Evolutionary conservation across 2,797 vertebrate genomes (phyloP).

Genomic region (Furcifer pardalis): DNA sequence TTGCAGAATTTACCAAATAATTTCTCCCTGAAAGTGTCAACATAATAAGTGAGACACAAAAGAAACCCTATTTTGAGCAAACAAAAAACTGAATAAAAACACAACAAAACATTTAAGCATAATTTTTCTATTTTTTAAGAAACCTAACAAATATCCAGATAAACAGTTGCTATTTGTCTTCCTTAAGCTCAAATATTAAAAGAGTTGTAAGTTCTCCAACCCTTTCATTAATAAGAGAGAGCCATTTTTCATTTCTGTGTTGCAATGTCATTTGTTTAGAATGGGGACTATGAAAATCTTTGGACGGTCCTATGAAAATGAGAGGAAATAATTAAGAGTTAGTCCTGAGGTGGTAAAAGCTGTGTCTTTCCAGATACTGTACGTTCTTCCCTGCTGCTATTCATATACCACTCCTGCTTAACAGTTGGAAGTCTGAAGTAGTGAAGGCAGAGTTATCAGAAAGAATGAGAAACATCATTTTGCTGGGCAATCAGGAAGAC

Average conservation of each 20-base stretch:
- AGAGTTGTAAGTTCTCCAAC: no score
- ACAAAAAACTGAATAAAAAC: no score
- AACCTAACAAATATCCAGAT: no score
- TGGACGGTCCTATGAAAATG: conserved; percentile 26
- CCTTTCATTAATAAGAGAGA: no score
- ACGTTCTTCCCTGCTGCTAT: not conserved
- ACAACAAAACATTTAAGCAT: no score
- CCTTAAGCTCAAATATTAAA: no score
- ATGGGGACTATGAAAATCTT: not conserved
- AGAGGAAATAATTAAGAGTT: not conserved
- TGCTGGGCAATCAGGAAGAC: not conserved
- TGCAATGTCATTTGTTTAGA: no score
- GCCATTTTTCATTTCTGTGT: no score
- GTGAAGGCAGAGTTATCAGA: not conserved
- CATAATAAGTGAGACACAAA: not conserved
- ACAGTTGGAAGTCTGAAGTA: not conserved
- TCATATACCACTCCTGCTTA: not conserved
- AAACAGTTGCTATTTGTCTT: no score
- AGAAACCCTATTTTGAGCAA: no score
- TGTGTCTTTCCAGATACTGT: not conserved
- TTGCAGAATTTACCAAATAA: conserved; percentile 1
- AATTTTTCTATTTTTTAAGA: no score
- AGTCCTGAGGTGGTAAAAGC: not conserved
- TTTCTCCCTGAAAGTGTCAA: not conserved
- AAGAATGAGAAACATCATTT: not conserved